Conservation (phyloP, 1,140 invertebrate genomes). For the Trypoxylus dichotomus region DNA sequence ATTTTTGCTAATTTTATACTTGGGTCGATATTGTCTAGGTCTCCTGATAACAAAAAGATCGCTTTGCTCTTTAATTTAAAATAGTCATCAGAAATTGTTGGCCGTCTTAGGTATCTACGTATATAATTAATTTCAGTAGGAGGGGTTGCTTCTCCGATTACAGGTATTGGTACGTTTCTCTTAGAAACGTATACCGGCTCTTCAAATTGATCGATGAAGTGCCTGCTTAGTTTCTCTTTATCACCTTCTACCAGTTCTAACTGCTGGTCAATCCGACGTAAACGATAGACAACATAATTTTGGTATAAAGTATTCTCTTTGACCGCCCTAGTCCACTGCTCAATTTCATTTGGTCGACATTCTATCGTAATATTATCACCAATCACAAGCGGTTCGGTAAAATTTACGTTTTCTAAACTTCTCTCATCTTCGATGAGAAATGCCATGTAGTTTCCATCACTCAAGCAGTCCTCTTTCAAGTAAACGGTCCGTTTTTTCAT, state of each 20-base stretch:
- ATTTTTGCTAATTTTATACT: neutral
- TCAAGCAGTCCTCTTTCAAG: neutral
- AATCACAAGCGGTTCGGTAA: neutral
- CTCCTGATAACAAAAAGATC: neutral
- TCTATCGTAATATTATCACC: neutral
- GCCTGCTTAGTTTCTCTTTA: neutral
- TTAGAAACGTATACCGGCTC: neutral
- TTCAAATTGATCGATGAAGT: neutral
- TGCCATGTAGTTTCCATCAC: neutral
- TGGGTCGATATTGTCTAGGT: neutral
- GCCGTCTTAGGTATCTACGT: neutral
- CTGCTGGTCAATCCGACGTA: neutral
- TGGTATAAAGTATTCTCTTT: neutral
- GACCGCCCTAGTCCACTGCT: neutral
- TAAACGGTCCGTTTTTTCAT: neutral
- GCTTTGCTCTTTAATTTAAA: neutral
- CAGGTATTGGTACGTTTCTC: neutral
- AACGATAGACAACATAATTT: neutral
- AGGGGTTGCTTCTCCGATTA: neutral
- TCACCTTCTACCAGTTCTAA: neutral
- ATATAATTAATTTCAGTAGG: neutral
- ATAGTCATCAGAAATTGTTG: neutral
- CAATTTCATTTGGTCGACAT: neutral
- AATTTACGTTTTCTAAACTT: neutral
- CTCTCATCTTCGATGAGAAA: neutral